These are phyloP conservation scores for Platysternon megacephalum DNA, from an alignment of 2,113 vertebrate species.

Conservation along the genomic window DNA sequence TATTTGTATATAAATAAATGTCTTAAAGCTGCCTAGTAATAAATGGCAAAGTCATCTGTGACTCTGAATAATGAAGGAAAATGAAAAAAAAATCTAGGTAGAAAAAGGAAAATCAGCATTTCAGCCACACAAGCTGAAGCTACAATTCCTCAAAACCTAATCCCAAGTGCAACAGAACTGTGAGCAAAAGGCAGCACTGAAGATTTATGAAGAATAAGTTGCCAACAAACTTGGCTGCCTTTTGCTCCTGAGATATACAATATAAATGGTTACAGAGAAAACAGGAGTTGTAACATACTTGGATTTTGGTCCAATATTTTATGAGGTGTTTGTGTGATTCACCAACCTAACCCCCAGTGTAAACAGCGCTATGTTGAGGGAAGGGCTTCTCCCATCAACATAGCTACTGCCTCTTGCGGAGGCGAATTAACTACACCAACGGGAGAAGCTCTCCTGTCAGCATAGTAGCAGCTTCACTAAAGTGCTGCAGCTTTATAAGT, in stretches of 20 bases:
- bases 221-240: background rate
- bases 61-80: background rate
- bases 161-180: background rate
- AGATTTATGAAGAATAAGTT: constrained; percentile 13
- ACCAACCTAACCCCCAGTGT: background rate
- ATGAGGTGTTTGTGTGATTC: background rate
- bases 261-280: background rate
- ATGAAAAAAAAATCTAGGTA: background rate
- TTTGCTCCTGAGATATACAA: background rate
- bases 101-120: background rate
- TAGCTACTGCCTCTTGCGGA: too few species aligned
- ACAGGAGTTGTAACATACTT: background rate
- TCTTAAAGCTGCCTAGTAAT: background rate
- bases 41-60: background rate
- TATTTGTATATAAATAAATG: background rate
- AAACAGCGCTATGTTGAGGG: background rate
- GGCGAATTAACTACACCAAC: too few species aligned
- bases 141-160: background rate
- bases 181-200: constrained; percentile 11
- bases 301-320: background rate
- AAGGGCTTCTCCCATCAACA: background rate
- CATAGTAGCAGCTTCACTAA: background rate
- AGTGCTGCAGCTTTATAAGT: background rate
- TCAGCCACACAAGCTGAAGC: background rate
- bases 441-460: background rate